Evolutionary conservation across 2,888 invertebrate genomes (phyloP).

Genomic region (Rutpela maculata): DNA sequence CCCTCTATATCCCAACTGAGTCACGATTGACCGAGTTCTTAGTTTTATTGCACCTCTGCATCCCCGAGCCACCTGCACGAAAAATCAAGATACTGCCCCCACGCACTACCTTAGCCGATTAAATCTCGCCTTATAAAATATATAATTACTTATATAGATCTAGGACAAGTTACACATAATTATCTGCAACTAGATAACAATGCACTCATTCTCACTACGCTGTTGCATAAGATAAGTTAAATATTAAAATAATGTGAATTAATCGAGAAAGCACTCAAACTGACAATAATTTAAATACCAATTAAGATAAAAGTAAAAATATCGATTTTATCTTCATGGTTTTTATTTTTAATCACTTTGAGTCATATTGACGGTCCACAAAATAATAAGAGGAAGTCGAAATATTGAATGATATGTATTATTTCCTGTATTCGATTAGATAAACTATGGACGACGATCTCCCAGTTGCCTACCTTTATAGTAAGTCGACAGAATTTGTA

Average conservation of each 20-base stretch:
- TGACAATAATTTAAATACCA: slow-evolving; percentile 3
- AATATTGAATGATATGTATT: background rate
- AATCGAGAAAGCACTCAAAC: slow-evolving; percentile 7
- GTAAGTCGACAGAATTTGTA: background rate
- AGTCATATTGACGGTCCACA: background rate
- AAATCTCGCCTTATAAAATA: background rate
- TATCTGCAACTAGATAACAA: background rate
- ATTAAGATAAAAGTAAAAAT: background rate
- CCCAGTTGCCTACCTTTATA: background rate
- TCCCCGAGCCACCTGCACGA: background rate
- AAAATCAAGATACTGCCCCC: background rate
- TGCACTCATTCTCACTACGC: slow-evolving; percentile 7
- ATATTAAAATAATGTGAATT: background rate
- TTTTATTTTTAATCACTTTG: background rate
- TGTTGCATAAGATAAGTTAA: background rate
- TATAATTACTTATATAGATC: background rate
- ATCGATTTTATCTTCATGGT: background rate
- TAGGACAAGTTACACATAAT: slow-evolving; percentile 7
- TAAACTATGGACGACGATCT: background rate
- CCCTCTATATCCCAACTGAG: too few relatives aligned
- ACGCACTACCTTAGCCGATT: background rate
- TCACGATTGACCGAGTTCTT: too few relatives aligned
- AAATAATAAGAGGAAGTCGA: background rate
- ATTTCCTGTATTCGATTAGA: background rate
- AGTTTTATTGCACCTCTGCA: background rate